phyloP scores from a whole-genome alignment of 1,140 invertebrate species.

The Panulirus ornatus region DNA sequence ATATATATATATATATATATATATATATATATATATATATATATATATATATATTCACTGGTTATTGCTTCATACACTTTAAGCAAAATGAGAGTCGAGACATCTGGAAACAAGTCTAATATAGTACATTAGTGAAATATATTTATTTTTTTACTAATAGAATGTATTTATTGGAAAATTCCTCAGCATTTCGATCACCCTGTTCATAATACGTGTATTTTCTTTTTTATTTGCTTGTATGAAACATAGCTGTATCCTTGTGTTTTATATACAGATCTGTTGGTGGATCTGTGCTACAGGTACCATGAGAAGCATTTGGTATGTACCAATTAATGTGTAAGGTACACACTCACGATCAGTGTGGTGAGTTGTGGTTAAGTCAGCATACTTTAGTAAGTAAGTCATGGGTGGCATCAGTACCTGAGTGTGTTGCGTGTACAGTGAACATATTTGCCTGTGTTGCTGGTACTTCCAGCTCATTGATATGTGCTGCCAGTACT shows the following conservation, averaged over 20 bases:
- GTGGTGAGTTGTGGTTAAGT: background rate
- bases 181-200: slow-evolving; percentile 42
- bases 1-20: background rate
- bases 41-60: background rate
- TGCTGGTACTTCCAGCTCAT: slow-evolving; percentile 14
- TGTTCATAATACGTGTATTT: slow-evolving; percentile 53
- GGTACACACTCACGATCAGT: background rate
- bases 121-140: slow-evolving; percentile 72
- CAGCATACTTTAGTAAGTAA: background rate
- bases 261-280: slow-evolving; percentile 22
- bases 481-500: background rate
- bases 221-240: slow-evolving; percentile 47
- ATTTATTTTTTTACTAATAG: slow-evolving; percentile 73
- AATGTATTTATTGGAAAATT: slow-evolving; percentile 59
- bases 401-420: background rate
- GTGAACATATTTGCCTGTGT: background rate
- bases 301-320: background rate
- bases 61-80: no score
- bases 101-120: slow-evolving; percentile 58
- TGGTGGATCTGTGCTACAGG: background rate
- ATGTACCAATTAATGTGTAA: background rate
- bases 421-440: slow-evolving; percentile 15
- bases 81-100: no score
- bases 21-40: background rate
- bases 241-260: slow-evolving; percentile 14